These are phyloP conservation scores for Tethya wilhelma DNA, from an alignment of 37 sponge, comb jelly and placozoan species.

Conservation along the genomic window DNA sequence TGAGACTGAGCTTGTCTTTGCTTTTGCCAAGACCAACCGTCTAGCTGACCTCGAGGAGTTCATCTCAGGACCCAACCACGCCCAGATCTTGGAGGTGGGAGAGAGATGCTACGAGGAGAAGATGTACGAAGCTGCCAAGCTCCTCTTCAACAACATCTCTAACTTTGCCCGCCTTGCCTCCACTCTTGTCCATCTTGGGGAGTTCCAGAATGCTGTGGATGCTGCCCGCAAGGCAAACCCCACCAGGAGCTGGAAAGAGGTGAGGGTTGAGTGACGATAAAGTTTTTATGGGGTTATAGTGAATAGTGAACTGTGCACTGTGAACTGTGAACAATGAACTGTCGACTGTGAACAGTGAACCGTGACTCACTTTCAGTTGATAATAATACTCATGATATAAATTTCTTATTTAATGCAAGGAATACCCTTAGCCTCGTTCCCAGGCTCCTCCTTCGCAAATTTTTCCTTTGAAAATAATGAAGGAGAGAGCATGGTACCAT, in stretches of 20 bases:
- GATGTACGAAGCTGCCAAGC: slow-evolving; percentile 98
- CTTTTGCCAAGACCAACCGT: slow-evolving; percentile 98
- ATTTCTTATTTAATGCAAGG: too few relatives aligned
- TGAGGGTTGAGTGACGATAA: too few relatives aligned
- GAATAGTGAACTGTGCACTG: too few relatives aligned
- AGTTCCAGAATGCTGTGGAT: slow-evolving; percentile 98
- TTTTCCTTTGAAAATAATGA: too few relatives aligned
- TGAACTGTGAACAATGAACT: too few relatives aligned
- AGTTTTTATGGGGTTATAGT: too few relatives aligned
- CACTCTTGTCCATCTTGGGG: slow-evolving; percentile 96
- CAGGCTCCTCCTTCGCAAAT: too few relatives aligned
- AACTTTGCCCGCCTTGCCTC: slow-evolving; percentile 98
- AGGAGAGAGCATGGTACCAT: too few relatives aligned
- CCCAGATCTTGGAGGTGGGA: slow-evolving; percentile 96
- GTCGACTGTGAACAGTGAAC: too few relatives aligned
- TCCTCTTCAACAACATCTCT: slow-evolving; percentile 97
- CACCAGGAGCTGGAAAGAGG: slow-evolving; percentile 99
- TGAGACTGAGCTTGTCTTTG: slow-evolving; percentile 99
- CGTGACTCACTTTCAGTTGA: too few relatives aligned
- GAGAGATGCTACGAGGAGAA: slow-evolving; percentile 95
- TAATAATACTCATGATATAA: too few relatives aligned
- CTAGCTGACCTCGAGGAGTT: slow-evolving; percentile 99
- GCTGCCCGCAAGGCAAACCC: slow-evolving; percentile 99
- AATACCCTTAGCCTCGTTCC: too few relatives aligned
- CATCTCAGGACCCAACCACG: slow-evolving; percentile 98